Percentiles rank a stretch among this genome's conserved stretches.
These are phyloP conservation scores for Apis florea DNA, from an alignment of 1,140 invertebrate genomes.

Conservation along the genomic window DNA sequence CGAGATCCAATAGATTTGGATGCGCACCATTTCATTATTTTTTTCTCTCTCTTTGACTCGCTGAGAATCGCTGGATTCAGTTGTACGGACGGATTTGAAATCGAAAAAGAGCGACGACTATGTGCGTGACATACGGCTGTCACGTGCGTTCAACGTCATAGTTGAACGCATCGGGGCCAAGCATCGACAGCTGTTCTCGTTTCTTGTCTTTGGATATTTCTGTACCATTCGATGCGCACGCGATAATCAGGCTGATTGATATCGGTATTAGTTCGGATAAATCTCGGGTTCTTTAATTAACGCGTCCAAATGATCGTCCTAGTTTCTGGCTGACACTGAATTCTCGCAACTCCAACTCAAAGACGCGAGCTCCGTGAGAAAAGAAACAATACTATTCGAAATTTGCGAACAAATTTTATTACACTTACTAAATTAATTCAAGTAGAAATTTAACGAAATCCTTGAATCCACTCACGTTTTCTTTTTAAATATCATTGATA, in stretches of 20 bases:
- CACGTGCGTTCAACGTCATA: constrained; percentile 54
- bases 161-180: constrained; percentile 53
- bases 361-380: background rate
- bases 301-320: constrained; percentile 14
- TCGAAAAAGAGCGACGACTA: constrained; percentile 41
- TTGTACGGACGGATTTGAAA: background rate
- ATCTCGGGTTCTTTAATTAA: constrained; percentile 27
- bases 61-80: background rate
- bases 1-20: constrained; percentile 20
- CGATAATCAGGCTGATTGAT: constrained; percentile 41
- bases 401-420: too few relatives aligned
- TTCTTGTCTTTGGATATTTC: constrained; percentile 58
- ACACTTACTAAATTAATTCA: too few relatives aligned
- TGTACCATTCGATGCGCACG: constrained; percentile 41
- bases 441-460: too few relatives aligned
- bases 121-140: constrained; percentile 54
- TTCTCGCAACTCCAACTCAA: too few relatives aligned
- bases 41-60: background rate
- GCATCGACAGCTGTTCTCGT: constrained; percentile 58
- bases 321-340: background rate
- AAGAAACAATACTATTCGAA: too few relatives aligned
- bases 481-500: too few relatives aligned
- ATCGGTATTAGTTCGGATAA: constrained; percentile 3
- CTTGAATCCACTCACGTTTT: too few relatives aligned
- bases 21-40: constrained; percentile 25